A percentile compares a stretch with the other conserved stretches of the same genome.
phyloP scores from a whole-genome alignment of 2,113 vertebrate genomes.

The Oryzias curvinotus region DNA sequence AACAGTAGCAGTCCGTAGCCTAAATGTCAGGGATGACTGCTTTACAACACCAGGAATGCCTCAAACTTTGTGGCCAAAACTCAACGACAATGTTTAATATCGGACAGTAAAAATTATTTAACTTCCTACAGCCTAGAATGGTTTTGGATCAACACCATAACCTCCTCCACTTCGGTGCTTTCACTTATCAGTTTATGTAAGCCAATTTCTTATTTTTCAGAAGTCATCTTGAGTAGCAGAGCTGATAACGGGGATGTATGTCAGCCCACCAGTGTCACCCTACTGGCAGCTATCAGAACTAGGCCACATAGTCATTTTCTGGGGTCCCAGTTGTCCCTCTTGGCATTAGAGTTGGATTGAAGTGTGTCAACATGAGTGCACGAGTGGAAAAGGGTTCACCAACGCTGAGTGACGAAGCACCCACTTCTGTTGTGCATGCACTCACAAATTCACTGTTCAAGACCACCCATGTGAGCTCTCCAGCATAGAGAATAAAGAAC shows the following conservation, averaged over 20 bases:
- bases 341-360: constrained; percentile 26
- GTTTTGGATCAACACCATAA: not conserved
- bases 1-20: too few relatives aligned
- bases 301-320: constrained; percentile 22
- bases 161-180: not conserved
- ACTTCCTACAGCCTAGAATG: not conserved
- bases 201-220: not conserved
- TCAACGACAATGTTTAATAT: too few relatives aligned
- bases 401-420: not conserved
- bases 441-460: too few relatives aligned
- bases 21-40: too few relatives aligned
- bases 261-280: constrained; percentile 37
- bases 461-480: too few relatives aligned
- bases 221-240: constrained; percentile 13
- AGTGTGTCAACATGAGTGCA: constrained; percentile 10
- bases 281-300: constrained; percentile 30
- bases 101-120: not conserved
- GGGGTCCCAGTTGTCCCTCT: constrained; percentile 9
- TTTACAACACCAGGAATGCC: too few relatives aligned
- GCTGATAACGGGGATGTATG: constrained; percentile 35
- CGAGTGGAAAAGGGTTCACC: not conserved
- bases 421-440: too few relatives aligned
- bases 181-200: not conserved
- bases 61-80: too few relatives aligned
- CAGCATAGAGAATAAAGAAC: too few relatives aligned